phyloP scores from a whole-genome alignment of 2,888 invertebrate genomes.

The Mesorhabditis spiculigera region DNA sequence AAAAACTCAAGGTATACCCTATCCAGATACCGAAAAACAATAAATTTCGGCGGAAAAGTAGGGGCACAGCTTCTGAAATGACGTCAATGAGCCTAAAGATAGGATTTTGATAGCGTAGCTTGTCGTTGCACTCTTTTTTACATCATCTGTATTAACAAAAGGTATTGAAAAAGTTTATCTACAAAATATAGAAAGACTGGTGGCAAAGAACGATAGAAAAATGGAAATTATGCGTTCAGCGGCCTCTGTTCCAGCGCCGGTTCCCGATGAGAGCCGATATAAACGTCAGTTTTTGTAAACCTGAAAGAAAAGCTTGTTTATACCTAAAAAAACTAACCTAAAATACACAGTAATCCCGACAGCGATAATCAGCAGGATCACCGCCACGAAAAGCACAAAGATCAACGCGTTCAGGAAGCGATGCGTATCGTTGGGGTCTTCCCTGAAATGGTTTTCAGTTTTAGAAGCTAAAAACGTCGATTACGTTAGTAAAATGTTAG shows the following conservation, averaged over 20 bases:
- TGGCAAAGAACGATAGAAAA: no score
- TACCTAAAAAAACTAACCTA: constrained; percentile 15
- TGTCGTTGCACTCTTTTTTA: no score
- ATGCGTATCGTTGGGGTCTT: not conserved
- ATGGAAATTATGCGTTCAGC: not conserved
- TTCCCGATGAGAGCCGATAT: not conserved
- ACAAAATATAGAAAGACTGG: no score
- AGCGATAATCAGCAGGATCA: constrained; percentile 27
- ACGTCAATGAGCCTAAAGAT: no score
- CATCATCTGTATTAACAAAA: no score
- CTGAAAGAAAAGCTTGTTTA: not conserved
- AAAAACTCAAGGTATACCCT: no score
- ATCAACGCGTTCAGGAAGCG: constrained; percentile 30
- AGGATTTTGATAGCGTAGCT: no score
- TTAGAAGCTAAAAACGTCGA: constrained; percentile 7
- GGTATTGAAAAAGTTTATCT: no score
- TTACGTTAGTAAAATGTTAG: not conserved
- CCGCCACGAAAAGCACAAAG: constrained; percentile 28
- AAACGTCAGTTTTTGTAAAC: not conserved
- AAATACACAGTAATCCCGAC: constrained; percentile 32
- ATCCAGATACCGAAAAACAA: no score
- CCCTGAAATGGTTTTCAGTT: no score
- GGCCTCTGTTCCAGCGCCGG: not conserved
- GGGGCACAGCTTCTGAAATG: no score
- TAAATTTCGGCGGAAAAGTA: no score